Evolutionary conservation across 2,113 vertebrate species (phyloP).

Genomic region (Periophthalmus modestus): DNA sequence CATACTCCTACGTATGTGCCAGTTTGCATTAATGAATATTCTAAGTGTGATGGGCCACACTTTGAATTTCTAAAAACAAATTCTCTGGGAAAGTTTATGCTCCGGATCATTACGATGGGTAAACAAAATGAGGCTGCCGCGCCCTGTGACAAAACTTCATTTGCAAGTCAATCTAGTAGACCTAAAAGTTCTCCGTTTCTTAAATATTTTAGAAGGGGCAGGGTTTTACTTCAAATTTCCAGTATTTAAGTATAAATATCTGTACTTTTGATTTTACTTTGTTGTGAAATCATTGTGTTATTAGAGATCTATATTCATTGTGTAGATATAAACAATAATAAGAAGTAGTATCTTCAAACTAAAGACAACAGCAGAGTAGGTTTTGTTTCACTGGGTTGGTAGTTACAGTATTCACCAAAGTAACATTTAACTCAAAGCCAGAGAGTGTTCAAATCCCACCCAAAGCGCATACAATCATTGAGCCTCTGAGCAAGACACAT

Average conservation of each 20-base stretch:
- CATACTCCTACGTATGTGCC: background rate
- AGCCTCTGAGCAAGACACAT: background rate
- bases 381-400: background rate
- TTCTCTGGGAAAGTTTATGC: conserved; percentile 35
- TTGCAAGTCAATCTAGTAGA: conserved; percentile 20
- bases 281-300: no score
- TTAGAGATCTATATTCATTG: no score
- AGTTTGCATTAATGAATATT: conserved; percentile 3
- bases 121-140: conserved; percentile 24
- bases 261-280: no score
- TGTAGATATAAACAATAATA: no score
- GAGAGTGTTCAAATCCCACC: background rate
- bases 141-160: conserved; percentile 12
- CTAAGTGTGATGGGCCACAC: background rate
- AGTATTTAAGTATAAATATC: no score
- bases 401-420: background rate
- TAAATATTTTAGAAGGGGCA: background rate
- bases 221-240: no score
- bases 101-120: conserved; percentile 21
- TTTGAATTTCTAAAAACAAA: conserved; percentile 28
- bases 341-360: no score
- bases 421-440: no score
- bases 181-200: conserved; percentile 35
- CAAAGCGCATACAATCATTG: background rate
- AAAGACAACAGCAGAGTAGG: no score